Evolutionary conservation across 2,888 invertebrate species (phyloP).

Genomic region (Chalcis sispes): DNA sequence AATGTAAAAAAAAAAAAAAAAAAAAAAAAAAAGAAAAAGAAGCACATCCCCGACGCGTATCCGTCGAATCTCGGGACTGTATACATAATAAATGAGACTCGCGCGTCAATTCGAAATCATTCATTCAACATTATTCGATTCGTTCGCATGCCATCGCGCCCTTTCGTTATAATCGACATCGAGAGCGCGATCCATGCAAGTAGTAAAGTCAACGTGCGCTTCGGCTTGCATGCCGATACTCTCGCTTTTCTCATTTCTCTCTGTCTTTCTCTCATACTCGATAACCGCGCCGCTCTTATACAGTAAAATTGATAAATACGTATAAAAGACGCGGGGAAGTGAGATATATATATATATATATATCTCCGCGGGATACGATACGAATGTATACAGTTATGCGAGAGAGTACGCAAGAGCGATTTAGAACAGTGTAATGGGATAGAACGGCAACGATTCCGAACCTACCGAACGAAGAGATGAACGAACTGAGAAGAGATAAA

Average conservation of each 20-base stretch:
- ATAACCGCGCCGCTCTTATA: conserved; percentile 3
- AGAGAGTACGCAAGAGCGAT: conserved; percentile 67
- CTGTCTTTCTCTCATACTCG: too few relatives aligned
- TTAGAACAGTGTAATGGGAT: conserved; percentile 64
- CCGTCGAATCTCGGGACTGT: neutral
- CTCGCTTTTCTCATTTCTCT: too few relatives aligned
- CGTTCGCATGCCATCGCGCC: neutral
- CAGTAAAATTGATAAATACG: conserved; percentile 65
- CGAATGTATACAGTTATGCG: too few relatives aligned
- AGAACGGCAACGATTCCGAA: conserved; percentile 31
- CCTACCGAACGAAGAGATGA: too few relatives aligned
- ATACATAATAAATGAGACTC: too few relatives aligned
- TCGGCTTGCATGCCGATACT: too few relatives aligned
- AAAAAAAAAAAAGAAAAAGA: neutral
- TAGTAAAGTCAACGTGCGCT: neutral
- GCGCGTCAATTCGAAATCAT: conserved; percentile 15
- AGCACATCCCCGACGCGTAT: neutral
- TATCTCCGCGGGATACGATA: too few relatives aligned
- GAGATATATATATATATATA: too few relatives aligned
- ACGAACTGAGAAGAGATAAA: too few relatives aligned
- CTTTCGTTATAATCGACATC: neutral
- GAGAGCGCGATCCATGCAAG: neutral
- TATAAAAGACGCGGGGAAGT: conserved; percentile 61
- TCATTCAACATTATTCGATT: conserved; percentile 5
- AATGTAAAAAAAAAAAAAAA: too few relatives aligned